phyloP scores from a whole-genome alignment of 2,888 invertebrate species.

The Drosophila helvetica region DNA sequence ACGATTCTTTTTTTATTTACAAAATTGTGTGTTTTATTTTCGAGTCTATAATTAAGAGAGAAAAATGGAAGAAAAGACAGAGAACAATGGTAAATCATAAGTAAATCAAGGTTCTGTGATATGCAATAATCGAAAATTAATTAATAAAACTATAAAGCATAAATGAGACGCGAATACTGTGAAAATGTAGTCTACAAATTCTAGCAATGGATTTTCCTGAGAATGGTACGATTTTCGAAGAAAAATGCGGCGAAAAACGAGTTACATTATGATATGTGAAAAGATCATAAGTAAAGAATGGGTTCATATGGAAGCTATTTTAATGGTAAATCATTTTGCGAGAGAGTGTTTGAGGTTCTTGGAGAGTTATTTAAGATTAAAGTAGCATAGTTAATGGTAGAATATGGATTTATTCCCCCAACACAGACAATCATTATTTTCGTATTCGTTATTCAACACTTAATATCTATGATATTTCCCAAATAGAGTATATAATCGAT shows the following conservation, averaged over 20 bases:
- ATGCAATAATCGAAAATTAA: constrained; percentile 1
- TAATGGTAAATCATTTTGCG: background rate
- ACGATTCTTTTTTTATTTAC: constrained; percentile 11
- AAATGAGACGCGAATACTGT: background rate
- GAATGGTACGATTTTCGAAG: background rate
- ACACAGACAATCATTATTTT: background rate
- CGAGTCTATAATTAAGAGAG: constrained; percentile 76
- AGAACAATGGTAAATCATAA: constrained; percentile 72
- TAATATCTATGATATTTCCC: background rate
- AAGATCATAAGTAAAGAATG: too few relatives aligned
- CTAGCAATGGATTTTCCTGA: background rate
- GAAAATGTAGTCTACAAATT: background rate
- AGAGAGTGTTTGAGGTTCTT: constrained; percentile 17
- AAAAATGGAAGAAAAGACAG: constrained; percentile 54
- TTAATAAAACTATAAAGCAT: background rate
- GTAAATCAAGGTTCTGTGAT: constrained; percentile 59
- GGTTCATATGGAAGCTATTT: background rate
- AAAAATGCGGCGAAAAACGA: background rate
- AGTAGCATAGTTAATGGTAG: background rate
- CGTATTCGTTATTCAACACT: too few relatives aligned
- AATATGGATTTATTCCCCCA: background rate
- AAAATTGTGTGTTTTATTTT: constrained; percentile 4
- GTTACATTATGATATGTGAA: background rate
- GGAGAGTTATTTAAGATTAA: background rate
- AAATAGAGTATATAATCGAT: too few relatives aligned